Evolutionary conservation across 1,140 invertebrate species (phyloP).

Genomic region (Neodiprion lecontei): DNA sequence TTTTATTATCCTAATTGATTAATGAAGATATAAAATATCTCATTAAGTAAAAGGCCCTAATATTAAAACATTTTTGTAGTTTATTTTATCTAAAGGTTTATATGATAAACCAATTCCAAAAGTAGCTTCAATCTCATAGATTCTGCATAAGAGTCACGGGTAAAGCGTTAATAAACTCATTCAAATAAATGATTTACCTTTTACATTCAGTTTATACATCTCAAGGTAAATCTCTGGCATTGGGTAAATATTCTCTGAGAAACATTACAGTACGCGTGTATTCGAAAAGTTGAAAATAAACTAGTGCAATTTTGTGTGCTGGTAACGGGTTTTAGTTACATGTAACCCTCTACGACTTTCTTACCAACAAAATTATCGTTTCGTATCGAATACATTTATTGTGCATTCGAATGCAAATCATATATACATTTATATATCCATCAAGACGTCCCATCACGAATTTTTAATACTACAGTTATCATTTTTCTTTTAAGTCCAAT

Average conservation of each 20-base stretch:
- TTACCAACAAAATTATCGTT: slow-evolving; percentile 1
- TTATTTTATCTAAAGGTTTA: too few relatives aligned
- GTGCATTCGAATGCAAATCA: neutral
- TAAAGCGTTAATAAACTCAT: too few relatives aligned
- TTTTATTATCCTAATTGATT: slow-evolving; percentile 13
- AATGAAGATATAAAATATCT: slow-evolving; percentile 11
- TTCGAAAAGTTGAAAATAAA: neutral
- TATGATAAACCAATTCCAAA: too few relatives aligned
- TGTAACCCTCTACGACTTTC: slow-evolving; percentile 5
- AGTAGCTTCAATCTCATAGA: too few relatives aligned
- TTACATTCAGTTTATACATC: slow-evolving; percentile 23
- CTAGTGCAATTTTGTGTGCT: neutral
- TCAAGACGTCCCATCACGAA: too few relatives aligned
- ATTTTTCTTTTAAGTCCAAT: neutral
- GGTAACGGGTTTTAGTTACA: neutral
- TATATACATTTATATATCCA: neutral
- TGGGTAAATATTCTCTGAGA: slow-evolving; percentile 15
- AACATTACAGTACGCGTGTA: slow-evolving; percentile 5
- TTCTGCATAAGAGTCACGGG: too few relatives aligned
- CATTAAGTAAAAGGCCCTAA: too few relatives aligned
- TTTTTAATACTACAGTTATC: too few relatives aligned
- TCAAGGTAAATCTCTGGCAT: slow-evolving; percentile 20
- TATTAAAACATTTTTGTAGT: too few relatives aligned
- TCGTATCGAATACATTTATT: neutral
- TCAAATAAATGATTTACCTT: slow-evolving; percentile 13